These are phyloP conservation scores for Embiotoca jacksoni DNA, from an alignment of 2,113 vertebrate species.

Conservation along the genomic window DNA sequence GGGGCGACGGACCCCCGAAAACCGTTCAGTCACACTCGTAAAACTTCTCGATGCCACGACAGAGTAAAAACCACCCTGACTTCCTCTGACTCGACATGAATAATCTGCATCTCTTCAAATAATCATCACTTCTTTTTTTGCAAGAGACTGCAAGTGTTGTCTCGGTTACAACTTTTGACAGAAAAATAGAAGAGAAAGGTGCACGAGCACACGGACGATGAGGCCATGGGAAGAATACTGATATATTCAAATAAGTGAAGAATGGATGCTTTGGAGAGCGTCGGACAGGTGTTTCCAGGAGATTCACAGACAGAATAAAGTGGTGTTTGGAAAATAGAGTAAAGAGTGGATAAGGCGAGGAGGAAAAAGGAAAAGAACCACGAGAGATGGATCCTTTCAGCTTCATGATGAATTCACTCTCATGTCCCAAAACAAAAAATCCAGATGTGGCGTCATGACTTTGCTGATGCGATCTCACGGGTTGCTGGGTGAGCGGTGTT, in stretches of 20 bases:
- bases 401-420: constrained; percentile 42
- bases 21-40: constrained; percentile 2
- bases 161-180: constrained; percentile 38
- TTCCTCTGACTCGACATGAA: background rate
- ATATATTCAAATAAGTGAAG: constrained; percentile 22
- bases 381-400: constrained; percentile 20
- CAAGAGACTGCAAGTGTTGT: constrained; percentile 27
- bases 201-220: constrained; percentile 28
- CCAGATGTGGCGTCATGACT: constrained; percentile 33
- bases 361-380: constrained; percentile 11
- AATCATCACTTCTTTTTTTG: constrained; percentile 26
- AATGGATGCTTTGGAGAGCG: constrained; percentile 22
- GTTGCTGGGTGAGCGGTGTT: constrained; percentile 13
- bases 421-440: constrained; percentile 41
- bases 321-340: constrained; percentile 3
- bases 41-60: background rate
- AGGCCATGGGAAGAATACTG: background rate
- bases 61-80: background rate
- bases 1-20: background rate
- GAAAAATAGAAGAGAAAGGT: constrained; percentile 25
- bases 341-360: constrained; percentile 29
- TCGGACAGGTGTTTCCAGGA: background rate
- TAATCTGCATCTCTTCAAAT: constrained; percentile 29
- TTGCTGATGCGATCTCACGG: constrained; percentile 40
- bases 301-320: constrained; percentile 30